These are phyloP conservation scores for Tetranychus cinnabarinus DNA, from an alignment of 1,140 invertebrate species.

Conservation along the genomic window DNA sequence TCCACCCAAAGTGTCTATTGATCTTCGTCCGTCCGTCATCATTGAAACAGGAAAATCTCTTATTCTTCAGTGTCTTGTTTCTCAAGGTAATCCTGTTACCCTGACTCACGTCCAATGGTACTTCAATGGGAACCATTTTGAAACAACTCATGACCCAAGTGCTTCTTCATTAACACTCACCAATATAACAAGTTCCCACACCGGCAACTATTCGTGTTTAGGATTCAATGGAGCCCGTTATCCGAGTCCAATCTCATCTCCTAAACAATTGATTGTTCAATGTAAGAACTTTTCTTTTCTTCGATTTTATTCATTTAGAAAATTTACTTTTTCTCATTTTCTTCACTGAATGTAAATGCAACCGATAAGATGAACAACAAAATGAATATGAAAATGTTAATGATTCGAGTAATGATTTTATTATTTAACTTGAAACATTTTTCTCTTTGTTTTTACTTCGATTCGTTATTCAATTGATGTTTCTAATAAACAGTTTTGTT, in stretches of 20 bases:
- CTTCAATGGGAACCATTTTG: slow-evolving; percentile 10
- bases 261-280: slow-evolving; percentile 11
- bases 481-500: no score
- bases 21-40: slow-evolving; percentile 8
- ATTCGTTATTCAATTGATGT: no score
- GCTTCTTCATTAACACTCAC: slow-evolving; percentile 1
- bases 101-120: slow-evolving; percentile 14
- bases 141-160: slow-evolving; percentile 8
- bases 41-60: slow-evolving; percentile 10
- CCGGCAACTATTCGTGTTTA: slow-evolving; percentile 14
- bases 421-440: no score
- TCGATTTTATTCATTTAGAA: no score
- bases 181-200: slow-evolving; percentile 10
- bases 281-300: slow-evolving; percentile 7
- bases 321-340: no score
- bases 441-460: no score
- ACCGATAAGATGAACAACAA: no score
- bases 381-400: no score
- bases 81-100: slow-evolving; percentile 13
- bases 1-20: slow-evolving; percentile 13
- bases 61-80: slow-evolving; percentile 10
- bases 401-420: no score
- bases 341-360: no score
- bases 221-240: slow-evolving; percentile 12
- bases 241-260: slow-evolving; percentile 9